Base-by-base conservation (phyloP, 2,797 vertebrate genomes). In the Acrocephalus scirpaceus region DNA sequence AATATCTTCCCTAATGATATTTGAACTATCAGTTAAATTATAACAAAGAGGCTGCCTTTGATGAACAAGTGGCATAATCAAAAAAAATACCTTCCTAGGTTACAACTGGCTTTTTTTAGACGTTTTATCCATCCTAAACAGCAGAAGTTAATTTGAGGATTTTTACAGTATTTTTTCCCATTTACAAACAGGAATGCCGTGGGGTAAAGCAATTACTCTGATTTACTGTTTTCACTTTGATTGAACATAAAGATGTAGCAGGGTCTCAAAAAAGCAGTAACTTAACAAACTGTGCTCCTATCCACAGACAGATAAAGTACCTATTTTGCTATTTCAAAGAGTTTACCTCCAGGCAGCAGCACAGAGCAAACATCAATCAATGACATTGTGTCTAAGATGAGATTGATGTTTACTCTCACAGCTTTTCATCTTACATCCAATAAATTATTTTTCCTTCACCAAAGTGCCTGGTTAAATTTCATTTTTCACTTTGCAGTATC, bases 131-230 rank as follows among this genome's bases (percentile, higher is more conserved):
- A 90, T 88, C 79, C 95, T 96, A 95, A 97, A 96, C 95, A 96
- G 90, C 88, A 96, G 92, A 97, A 97, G 95, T 97, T 98, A 97
- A 97, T 97, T 96, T 97, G 89, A 96, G 88, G 91, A 96, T 97
- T 97, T 97, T 97, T 97, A 97, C 95, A 95, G 95, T 97, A 98
- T 93, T 95, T 91, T 97, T 93, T 75, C 95, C 96, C 94, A 95
- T 95, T 96, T 97, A 97, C 90, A 95, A 96, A 97, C 95, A 96
- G 96, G 92, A 96, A 96, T 96, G 97, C 96, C 69, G 27, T 95
- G 87, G 96, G 97, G 97, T 96, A 94, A 97, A 97, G 97, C 96
- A 97, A 98, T 98, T 98, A 97, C 95, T 96, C 97, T 97, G 97
- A 98, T 98, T 98, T 98, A 97, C 96, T 97, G 96, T 97, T 97